Evolutionary conservation across 2,113 vertebrate species (phyloP), one percentile per base, ranked within the genome.

Genomic region (Reinhardtius hippoglossoides): DNA sequence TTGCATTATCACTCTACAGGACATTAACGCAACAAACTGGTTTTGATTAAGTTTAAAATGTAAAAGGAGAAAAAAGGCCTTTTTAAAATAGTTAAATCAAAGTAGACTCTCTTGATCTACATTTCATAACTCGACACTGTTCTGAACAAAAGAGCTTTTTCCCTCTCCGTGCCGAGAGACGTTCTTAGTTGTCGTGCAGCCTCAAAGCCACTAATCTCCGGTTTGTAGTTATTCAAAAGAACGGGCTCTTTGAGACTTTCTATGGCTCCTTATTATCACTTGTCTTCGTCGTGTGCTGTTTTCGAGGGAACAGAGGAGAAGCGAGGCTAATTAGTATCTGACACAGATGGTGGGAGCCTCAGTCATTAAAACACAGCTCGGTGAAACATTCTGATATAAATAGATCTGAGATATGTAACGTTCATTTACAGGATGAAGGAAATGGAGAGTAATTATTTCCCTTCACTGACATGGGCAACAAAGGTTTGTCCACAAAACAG

Each of bases 311-410:
- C 20, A 21, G n/a, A 55, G 18, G 54, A 56, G 18, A 21, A 71
- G 18, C 20, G 48, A 15, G 14, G 56, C 58, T 70, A 70, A 80
- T 82, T 80, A 68, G 35, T 71, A 18, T 26, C 20, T 78, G 55
- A 72, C 84, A 82, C 87, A 89, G 76, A 86, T 73, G 83, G 76
- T 16, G 20, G 20, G 13, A 57, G 37, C 15, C 6, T 18, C 20
- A 6, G 14, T 71, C 55, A 77, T 65, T 77, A 73, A 42, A 59
- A 59, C 31, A 40, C 12, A 71, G 58, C 40, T 55, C 64, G 27
- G 58, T 26, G 18, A 40, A 35, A 55, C 46, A 50, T 16, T 4
- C 46, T 50, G 46, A 10, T 13, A 14, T 2, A 54, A 20, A n/a
- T 8, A 3, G 50, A 7, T 7, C 8, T 42, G 58, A 59, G 50